phyloP scores from a whole-genome alignment of 2,113 vertebrate species.

The Nothocercus nigrocapillus region DNA sequence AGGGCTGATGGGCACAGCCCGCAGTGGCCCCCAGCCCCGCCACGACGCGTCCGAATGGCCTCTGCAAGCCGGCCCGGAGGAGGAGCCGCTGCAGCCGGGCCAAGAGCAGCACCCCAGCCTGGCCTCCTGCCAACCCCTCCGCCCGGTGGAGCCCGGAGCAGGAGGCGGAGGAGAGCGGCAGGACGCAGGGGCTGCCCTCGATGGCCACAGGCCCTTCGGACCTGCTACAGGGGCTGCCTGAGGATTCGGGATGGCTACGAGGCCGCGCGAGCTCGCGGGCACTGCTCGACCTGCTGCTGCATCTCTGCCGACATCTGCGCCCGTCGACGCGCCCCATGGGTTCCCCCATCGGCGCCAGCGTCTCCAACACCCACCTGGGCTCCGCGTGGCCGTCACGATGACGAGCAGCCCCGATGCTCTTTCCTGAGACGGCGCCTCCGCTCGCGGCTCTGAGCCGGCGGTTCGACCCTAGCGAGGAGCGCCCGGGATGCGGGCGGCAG shows the following conservation, averaged over 20 bases:
- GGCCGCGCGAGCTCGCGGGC: background rate
- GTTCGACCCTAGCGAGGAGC: background rate
- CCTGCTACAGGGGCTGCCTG: too few species aligned
- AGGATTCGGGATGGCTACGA: too few species aligned
- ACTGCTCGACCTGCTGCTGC: background rate
- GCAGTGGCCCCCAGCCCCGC: background rate
- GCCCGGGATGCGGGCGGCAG: background rate
- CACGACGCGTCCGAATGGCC: too few species aligned
- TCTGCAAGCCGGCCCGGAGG: background rate
- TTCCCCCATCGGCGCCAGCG: rapidly evolving
- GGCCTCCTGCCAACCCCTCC: background rate
- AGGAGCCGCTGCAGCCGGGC: background rate
- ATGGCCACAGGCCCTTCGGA: too few species aligned
- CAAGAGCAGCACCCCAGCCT: background rate
- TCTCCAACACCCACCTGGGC: background rate
- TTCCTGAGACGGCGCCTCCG: slow-evolving; percentile 72
- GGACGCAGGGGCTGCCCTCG: background rate
- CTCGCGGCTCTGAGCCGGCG: background rate
- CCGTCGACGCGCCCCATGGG: rapidly evolving
- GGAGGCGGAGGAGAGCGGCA: too few species aligned
- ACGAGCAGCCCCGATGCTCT: slow-evolving; percentile 44
- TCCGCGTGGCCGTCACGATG: background rate
- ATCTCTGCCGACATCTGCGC: too few species aligned
- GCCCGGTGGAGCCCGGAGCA: background rate
- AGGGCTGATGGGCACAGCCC: background rate